Percentiles rank a stretch among this genome's conserved stretches.
These are phyloP conservation scores for Tretioscincus oriximinensis DNA, from an alignment of 2,113 vertebrate genomes.

Conservation along the genomic window DNA sequence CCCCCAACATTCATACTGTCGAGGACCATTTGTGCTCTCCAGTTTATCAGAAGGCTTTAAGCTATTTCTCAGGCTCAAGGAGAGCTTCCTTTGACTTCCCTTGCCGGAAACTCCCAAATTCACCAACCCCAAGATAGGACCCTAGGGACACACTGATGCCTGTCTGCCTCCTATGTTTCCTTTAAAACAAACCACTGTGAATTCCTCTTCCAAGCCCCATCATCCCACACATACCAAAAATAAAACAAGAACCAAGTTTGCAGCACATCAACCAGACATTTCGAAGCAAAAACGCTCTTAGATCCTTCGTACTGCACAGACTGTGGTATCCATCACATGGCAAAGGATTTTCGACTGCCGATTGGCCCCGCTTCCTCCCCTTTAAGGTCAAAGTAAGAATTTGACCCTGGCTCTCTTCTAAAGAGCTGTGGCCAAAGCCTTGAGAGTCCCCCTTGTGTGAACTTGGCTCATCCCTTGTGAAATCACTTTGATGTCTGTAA, in stretches of 20 bases:
- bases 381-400: neutral
- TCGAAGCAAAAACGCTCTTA: neutral
- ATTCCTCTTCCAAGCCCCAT: neutral
- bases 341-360: neutral
- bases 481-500: neutral
- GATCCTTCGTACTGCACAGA: neutral
- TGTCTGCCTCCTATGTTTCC: neutral
- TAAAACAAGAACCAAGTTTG: neutral
- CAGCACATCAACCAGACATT: neutral
- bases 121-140: neutral
- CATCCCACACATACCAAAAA: too few species aligned
- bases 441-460: neutral
- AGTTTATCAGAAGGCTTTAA: accelerated
- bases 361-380: neutral
- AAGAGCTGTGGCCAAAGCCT: neutral
- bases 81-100: neutral
- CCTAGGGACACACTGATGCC: accelerated
- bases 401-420: neutral
- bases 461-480: neutral
- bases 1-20: conserved; percentile 40
- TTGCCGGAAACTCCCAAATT: too few species aligned
- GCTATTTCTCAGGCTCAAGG: neutral
- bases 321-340: accelerated
- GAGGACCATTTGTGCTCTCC: accelerated
- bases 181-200: neutral